Base-by-base conservation (phyloP, 1,140 invertebrate species). In the Drosophila micromelanica region DNA sequence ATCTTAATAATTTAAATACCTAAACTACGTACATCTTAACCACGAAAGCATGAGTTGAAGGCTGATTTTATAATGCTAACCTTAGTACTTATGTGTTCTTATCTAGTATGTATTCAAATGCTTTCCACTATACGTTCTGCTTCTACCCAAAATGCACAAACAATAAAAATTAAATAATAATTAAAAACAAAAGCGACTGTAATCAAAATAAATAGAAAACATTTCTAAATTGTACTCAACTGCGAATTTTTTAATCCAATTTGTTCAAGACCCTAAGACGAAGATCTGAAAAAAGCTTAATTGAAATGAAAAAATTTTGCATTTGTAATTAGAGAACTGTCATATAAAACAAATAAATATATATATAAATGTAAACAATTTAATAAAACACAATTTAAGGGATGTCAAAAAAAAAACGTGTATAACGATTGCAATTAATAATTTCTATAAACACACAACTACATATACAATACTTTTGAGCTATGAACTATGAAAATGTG, bases 31-130 rank as follows among this genome's bases (percentile, higher is more conserved):
- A 75, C 40, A 46, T 59, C 48, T 74, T 23, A 62, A 49, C 45
- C 52, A 42, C 68, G 23, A 73, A 67, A 49, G 79, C 62, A 59
- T 78, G 55, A 49, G 49, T 65, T 51, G 40, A 84, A 84, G 80
- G 80, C 80, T 82, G 80, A 82, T 84, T 82, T 82, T 78, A 59
- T 72, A 82, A 72, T 68, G 48, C 67, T 67, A 63, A 56, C 49
- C 49, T 64, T 68, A 81, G 62, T 75, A 42, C 17, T 54, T 62
- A 37, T 81, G 60, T 70, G 60, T 81, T 77, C 67, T 67, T 61
- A 49, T 52, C 61, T 67, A 72, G 32, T 59, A 51, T 65, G 8
- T 68, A 73, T 56, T 43, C 20, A 46, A 65, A 56, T 56, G 20
- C 23, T 67, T 59, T 59, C 13, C 17, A 42, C 20, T 40, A 40